Evolutionary conservation across 2,888 invertebrate species (phyloP).

Genomic region (Nomada lathburiana): DNA sequence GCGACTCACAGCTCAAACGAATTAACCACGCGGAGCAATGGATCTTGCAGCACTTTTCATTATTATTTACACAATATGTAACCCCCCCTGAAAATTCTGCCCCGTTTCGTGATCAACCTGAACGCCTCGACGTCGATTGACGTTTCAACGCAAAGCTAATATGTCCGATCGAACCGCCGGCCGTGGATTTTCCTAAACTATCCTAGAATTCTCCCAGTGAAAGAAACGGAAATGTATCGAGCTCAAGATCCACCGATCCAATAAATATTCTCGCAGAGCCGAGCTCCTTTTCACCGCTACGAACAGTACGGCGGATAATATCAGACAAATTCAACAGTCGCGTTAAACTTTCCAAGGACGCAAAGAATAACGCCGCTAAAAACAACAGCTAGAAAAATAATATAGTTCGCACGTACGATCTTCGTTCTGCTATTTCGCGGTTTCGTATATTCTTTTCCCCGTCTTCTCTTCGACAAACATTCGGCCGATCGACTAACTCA

Average conservation of each 20-base stretch:
- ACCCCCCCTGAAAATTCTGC: no score
- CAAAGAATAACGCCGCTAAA: conserved; percentile 43
- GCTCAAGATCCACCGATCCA: conserved; percentile 29
- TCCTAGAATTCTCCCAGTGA: neutral
- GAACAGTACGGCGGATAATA: conserved; percentile 21
- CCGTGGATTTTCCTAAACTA: no score
- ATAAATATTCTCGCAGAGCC: conserved; percentile 8
- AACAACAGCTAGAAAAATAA: conserved; percentile 53
- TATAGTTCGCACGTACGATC: neutral
- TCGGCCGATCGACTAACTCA: conserved; percentile 21
- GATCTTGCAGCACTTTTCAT: conserved; percentile 11
- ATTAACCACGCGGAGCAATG: conserved; percentile 12
- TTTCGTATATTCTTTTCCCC: neutral
- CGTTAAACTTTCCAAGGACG: conserved; percentile 45
- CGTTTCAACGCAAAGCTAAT: neutral
- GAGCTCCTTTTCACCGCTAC: neutral
- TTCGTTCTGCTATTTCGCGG: neutral
- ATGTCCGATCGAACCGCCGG: no score
- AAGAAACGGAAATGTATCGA: neutral
- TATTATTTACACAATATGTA: neutral
- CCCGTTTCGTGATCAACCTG: no score
- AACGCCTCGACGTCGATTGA: neutral
- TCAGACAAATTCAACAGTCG: conserved; percentile 47
- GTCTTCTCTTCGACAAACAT: neutral
- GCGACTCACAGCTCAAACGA: conserved; percentile 16